Conservation (phyloP, 2,888 invertebrate species). For the Idaea straminata region DNA sequence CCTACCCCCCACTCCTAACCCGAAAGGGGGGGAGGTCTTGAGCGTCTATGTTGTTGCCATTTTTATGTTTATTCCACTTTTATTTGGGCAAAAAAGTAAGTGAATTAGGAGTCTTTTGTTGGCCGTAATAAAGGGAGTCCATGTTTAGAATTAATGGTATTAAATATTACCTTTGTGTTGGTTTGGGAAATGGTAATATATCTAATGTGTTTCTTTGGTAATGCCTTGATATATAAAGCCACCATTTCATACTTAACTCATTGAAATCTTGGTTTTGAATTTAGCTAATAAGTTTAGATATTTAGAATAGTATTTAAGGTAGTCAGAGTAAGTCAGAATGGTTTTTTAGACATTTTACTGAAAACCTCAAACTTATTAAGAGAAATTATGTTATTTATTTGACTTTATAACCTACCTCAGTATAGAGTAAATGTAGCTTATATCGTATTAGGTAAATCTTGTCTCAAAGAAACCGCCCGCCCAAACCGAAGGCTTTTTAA, state of each 20-base stretch:
- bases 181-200: neutral
- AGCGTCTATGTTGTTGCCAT: conserved; percentile 56
- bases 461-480: conserved; percentile 24
- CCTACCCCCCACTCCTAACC: conserved; percentile 29
- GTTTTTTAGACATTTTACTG: too few species aligned
- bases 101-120: conserved; percentile 32
- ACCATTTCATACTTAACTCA: too few species aligned
- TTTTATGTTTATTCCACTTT: conserved; percentile 63
- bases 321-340: too few species aligned
- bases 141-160: conserved; percentile 8
- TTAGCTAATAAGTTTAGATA: too few species aligned
- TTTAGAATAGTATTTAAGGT: too few species aligned
- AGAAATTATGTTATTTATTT: too few species aligned
- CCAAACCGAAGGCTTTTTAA: conserved; percentile 57
- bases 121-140: conserved; percentile 10
- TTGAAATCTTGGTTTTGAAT: neutral
- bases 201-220: neutral
- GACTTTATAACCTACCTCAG: too few species aligned
- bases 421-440: neutral
- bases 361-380: too few species aligned
- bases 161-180: neutral
- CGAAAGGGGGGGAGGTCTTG: conserved; percentile 35
- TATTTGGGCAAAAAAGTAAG: conserved; percentile 40
- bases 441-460: conserved; percentile 9
- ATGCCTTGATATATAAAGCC: neutral